Evolutionary conservation across 2,888 invertebrate genomes (phyloP), one percentile per base, ranked within the genome.

Genomic region (Spicauda simplicius): DNA sequence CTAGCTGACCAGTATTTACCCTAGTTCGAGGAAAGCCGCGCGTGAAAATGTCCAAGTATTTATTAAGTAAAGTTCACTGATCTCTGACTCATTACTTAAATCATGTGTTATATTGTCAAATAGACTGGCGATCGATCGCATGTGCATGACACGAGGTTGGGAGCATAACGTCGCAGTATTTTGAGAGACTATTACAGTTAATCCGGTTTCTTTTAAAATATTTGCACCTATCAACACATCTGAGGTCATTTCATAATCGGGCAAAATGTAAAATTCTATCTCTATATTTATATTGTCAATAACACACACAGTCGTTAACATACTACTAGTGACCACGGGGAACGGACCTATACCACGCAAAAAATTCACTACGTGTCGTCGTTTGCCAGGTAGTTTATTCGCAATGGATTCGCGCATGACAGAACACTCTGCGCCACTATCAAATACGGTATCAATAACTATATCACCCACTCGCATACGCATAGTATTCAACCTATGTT

Each of bases 1-100:
- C 71, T 0, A 76, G 45, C 19, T 76, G 57, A 0, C 79, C 79
- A 0, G 80, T 79, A 19, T 76, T 78, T 0, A 81, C 78, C 0
- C 75, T 68, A 0, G 78, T 66, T 2, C 18, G 63, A 1, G 79
- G 72, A 25, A 70, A 76, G 0, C 78, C 80, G 0, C 52, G 61
- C 7, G 71, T 76, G 61, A 79, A 80, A 0, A 77, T 6, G 30
- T 77, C 70, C n/a, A 60, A 41, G 58, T 68, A 78, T 50, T 76
- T 76, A 20, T 73, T 77, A 0, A 79, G 41, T 10, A 78, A 62
- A 1, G 25, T 58, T 37, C 12, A 1, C 7, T 10, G 8, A 72
- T 53, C 33, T 71, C 20, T 19, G 59, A 20, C 14, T 58, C 19
- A 41, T 70, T 52, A 2, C 48, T 58, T n/a, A 71, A 53, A 30